A percentile compares a stretch with the other conserved stretches of the same genome.
Evolutionary conservation across 92 coral and sea anemone genomes (phyloP).

Genomic region (Siderastrea siderea): DNA sequence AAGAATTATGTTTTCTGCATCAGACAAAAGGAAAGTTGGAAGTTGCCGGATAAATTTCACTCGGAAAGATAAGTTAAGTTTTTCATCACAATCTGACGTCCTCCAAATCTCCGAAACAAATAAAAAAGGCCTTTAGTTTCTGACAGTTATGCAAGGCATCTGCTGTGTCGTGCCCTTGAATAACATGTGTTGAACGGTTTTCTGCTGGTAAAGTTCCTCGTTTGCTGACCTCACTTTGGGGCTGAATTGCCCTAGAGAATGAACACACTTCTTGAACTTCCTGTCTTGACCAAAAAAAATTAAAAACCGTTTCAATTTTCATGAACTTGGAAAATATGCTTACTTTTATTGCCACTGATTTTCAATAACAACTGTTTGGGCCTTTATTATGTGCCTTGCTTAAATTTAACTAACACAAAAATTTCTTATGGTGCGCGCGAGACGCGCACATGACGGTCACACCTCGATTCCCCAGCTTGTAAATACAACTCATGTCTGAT

Average conservation of each 20-base stretch:
- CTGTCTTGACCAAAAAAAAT: neutral
- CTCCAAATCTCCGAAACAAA: too few relatives aligned
- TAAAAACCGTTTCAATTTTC: neutral
- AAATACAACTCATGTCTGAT: neutral
- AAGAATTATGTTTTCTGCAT: too few relatives aligned
- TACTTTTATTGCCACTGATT: neutral
- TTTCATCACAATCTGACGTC: too few relatives aligned
- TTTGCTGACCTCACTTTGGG: neutral
- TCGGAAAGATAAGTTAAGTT: too few relatives aligned
- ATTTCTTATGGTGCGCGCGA: too few relatives aligned
- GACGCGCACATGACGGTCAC: neutral
- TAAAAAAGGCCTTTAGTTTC: too few relatives aligned
- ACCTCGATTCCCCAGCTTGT: neutral
- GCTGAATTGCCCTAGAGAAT: neutral
- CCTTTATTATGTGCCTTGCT: too few relatives aligned
- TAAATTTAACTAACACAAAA: too few relatives aligned
- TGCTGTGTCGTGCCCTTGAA: neutral
- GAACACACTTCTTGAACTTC: slow-evolving; percentile 6
- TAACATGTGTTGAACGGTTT: neutral
- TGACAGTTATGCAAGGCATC: too few relatives aligned
- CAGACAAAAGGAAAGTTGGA: too few relatives aligned
- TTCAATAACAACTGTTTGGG: neutral
- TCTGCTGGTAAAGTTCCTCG: neutral
- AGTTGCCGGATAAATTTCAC: too few relatives aligned
- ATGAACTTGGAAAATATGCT: neutral